Conservation (phyloP, 2,888 invertebrate species). For the Ischnus inquisitorius region DNA sequence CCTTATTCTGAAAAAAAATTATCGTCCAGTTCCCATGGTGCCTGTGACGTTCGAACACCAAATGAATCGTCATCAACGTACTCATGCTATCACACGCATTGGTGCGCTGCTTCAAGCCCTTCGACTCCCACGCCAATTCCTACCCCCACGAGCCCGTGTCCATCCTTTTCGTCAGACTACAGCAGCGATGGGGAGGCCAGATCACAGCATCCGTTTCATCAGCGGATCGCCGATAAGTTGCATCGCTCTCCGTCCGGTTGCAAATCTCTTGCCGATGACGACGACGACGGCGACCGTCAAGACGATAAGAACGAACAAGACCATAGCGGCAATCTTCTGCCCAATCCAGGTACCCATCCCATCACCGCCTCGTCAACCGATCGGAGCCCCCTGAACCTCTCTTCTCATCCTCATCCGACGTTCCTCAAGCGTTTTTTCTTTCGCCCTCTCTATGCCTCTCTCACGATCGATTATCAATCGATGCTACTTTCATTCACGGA, state of each 20-base stretch:
- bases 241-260: slow-evolving; percentile 70
- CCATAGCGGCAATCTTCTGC: slow-evolving; percentile 82
- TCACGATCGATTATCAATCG: slow-evolving; percentile 39
- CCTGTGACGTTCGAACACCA: slow-evolving; percentile 77
- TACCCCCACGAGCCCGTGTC: slow-evolving; percentile 80
- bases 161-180: slow-evolving; percentile 81
- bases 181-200: slow-evolving; percentile 80
- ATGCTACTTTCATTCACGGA: slow-evolving; percentile 3
- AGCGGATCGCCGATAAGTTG: slow-evolving; percentile 67
- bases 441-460: slow-evolving; percentile 40
- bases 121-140: slow-evolving; percentile 81
- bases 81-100: slow-evolving; percentile 84
- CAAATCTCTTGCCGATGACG: slow-evolving; percentile 74
- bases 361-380: slow-evolving; percentile 70
- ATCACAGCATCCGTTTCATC: slow-evolving; percentile 66
- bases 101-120: slow-evolving; percentile 82
- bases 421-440: slow-evolving; percentile 63
- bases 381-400: slow-evolving; percentile 17
- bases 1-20: slow-evolving; percentile 82
- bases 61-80: slow-evolving; percentile 82
- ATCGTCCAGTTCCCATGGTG: slow-evolving; percentile 79
- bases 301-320: slow-evolving; percentile 78
- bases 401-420: slow-evolving; percentile 45
- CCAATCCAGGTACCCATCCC: slow-evolving; percentile 84
- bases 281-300: slow-evolving; percentile 72